These are phyloP conservation scores for Pomacea canaliculata DNA, from an alignment of 2,888 invertebrate species.

Conservation along the genomic window DNA sequence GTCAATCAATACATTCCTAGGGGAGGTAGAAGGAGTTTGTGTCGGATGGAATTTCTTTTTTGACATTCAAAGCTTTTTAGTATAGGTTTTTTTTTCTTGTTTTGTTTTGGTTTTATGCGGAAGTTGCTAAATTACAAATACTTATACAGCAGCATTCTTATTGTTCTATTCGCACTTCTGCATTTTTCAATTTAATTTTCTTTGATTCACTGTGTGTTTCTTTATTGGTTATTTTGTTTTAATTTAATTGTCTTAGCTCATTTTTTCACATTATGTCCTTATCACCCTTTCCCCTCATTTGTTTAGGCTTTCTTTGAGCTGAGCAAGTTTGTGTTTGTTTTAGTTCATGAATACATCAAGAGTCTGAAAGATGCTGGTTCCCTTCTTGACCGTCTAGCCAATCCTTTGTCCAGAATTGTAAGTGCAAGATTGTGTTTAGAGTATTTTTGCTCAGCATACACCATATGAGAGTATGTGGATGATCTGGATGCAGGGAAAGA, in stretches of 20 bases:
- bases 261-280: too few relatives aligned
- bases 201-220: too few relatives aligned
- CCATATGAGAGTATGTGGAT: background rate
- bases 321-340: conserved; percentile 23
- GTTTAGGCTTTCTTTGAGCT: too few relatives aligned
- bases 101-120: too few relatives aligned
- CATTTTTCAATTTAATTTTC: too few relatives aligned
- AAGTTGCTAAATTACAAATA: too few relatives aligned
- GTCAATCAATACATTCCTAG: background rate
- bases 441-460: background rate
- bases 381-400: conserved; percentile 83
- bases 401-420: conserved; percentile 31
- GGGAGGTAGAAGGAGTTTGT: background rate
- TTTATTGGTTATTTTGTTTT: too few relatives aligned
- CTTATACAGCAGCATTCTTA: too few relatives aligned
- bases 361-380: conserved; percentile 78
- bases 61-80: background rate
- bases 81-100: background rate
- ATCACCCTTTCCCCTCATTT: too few relatives aligned
- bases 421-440: background rate
- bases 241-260: too few relatives aligned
- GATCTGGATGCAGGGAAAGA: background rate
- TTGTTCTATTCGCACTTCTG: too few relatives aligned
- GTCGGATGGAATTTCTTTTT: background rate
- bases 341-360: conserved; percentile 78